Base-by-base conservation (phyloP, 1,140 invertebrate genomes). In the Solen grandis region DNA sequence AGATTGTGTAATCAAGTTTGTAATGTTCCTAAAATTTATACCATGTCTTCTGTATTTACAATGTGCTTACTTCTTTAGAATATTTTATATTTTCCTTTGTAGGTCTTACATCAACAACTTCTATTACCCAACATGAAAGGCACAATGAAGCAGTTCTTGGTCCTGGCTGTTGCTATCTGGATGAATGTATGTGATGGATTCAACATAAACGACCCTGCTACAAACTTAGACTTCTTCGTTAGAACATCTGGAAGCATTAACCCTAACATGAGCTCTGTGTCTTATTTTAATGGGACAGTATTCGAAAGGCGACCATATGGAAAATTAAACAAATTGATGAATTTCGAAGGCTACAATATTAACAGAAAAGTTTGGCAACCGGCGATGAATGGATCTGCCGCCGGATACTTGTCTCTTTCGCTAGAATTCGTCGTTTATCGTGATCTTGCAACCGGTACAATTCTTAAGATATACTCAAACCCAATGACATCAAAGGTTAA, bases 311-410 rank as follows among this genome's bases (percentile, higher is more conserved):
- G 59, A 14, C 60, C 68, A 5, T 50, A 55, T 14, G 13, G 38
- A n/a, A 13, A 22, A 5, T 16, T 81, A 22, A 22, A 50, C 27
- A 74, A 73, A 38, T 19, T 83, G 36, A 62, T 83, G 31, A 65
- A 65, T n/a, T 83, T 79, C 50, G 76, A 83, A 70, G 80, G 83
- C 1, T 82, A 69, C 66, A 84, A 82, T 25, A 74, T 84, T 19
- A 70, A 72, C 5, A 52, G 63, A 46, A 79, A 82, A 50, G 31
- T 74, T 8, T 62, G 59, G 59, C 16, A 62, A 29, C 31, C 55
- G 5, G 19, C 54, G 27, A 33, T 22, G 31, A 38, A 79, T 4
- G 83, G 79, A 25, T 29, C 25, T 29, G 33, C 74, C 3, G 83
- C 74, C 19, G 35, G 54, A 36, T 84, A 75, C 46, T 8, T 70